Evolutionary conservation across 2,797 vertebrate genomes (phyloP).

Genomic region (Discoglossus pictus): DNA sequence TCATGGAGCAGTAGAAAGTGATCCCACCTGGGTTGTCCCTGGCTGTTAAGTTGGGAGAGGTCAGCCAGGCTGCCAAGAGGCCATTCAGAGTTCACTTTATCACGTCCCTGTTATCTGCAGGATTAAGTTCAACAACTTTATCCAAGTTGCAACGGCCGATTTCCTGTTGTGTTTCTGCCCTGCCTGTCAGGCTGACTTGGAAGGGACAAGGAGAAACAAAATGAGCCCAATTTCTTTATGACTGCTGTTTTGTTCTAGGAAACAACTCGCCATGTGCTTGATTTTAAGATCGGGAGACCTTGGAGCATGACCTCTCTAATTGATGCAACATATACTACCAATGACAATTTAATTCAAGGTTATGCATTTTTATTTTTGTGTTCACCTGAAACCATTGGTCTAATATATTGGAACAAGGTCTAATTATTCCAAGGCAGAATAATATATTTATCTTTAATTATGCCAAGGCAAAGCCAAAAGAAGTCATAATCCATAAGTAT

Average conservation of each 20-base stretch:
- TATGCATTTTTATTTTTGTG: too few species aligned
- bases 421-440: too few species aligned
- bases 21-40: constrained; percentile 75
- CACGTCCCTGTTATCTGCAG: constrained; percentile 56
- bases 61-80: constrained; percentile 67
- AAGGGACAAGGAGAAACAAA: constrained; percentile 3
- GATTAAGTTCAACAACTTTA: constrained; percentile 58
- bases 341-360: too few species aligned
- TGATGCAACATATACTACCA: too few species aligned
- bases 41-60: constrained; percentile 72
- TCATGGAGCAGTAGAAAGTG: constrained; percentile 69
- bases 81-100: constrained; percentile 63
- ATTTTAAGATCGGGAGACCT: not conserved
- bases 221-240: too few species aligned
- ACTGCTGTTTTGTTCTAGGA: constrained; percentile 25
- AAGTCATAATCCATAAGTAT: too few species aligned
- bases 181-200: constrained; percentile 36
- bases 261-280: constrained; percentile 15
- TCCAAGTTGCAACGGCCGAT: constrained; percentile 58
- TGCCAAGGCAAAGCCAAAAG: too few species aligned
- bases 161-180: constrained; percentile 57
- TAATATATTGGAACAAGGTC: too few species aligned
- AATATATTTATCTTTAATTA: too few species aligned
- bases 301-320: too few species aligned
- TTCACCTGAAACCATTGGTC: too few species aligned